Percentiles rank a stretch among this genome's conserved stretches.
Evolutionary conservation across 1,140 invertebrate species (phyloP).

Genomic region (Conus ventricosus): DNA sequence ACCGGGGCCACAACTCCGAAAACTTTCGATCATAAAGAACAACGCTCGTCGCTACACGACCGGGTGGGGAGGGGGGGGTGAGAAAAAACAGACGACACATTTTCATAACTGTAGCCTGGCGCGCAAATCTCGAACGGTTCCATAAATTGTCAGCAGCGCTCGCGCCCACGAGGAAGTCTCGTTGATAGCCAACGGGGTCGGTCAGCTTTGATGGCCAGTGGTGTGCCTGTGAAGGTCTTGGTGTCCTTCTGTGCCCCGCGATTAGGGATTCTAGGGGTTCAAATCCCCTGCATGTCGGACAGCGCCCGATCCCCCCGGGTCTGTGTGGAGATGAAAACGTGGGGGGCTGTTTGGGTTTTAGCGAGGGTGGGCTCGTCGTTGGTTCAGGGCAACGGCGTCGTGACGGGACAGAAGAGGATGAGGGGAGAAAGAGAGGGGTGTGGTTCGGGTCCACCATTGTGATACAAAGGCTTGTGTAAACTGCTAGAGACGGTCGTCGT

Average conservation of each 20-base stretch:
- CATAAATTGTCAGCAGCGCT: not conserved
- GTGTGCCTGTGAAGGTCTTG: not conserved
- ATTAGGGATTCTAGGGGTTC: not conserved
- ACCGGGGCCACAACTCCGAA: not conserved
- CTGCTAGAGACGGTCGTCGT: too few relatives aligned
- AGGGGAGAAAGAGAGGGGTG: not conserved
- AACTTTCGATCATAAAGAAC: not conserved
- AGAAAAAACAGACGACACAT: not conserved
- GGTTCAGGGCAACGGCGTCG: not conserved
- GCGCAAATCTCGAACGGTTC: not conserved
- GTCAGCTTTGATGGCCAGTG: not conserved
- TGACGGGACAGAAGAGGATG: too few relatives aligned
- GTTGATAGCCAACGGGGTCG: not conserved
- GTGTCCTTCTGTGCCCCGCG: not conserved
- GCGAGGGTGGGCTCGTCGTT: not conserved
- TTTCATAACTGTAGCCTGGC: not conserved
- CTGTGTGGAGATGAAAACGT: not conserved
- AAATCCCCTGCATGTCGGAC: not conserved
- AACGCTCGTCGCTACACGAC: not conserved
- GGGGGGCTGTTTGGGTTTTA: not conserved
- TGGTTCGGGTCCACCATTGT: too few relatives aligned
- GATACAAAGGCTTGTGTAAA: too few relatives aligned
- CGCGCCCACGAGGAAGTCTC: not conserved
- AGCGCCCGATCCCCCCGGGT: not conserved
- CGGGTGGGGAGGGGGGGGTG: not conserved